Conservation (phyloP, 2,888 invertebrate genomes). For the Papilio demoleus region DNA sequence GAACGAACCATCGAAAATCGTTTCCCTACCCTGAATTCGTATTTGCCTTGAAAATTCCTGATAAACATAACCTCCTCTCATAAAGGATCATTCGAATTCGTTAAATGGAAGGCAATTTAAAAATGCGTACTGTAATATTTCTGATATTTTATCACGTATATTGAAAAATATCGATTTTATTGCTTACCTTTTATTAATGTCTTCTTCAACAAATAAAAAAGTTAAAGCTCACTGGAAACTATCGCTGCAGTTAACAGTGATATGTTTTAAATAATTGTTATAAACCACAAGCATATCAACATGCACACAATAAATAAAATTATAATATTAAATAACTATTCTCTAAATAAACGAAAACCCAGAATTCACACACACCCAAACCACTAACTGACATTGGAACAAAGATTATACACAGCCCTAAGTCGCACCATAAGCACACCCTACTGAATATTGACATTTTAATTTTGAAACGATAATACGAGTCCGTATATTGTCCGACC, state of each 20-base stretch:
- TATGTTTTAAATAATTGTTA: constrained; percentile 12
- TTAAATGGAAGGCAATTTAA: neutral
- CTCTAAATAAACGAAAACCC: constrained; percentile 31
- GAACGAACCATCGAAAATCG: neutral
- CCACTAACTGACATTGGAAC: constrained; percentile 43
- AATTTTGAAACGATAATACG: constrained; percentile 7
- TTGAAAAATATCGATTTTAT: neutral
- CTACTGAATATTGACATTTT: constrained; percentile 1
- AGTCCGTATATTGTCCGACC: too few relatives aligned
- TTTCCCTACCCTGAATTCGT: neutral
- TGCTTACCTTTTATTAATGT: constrained; percentile 31
- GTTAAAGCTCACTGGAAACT: constrained; percentile 9
- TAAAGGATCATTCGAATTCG: neutral
- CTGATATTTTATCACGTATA: neutral
- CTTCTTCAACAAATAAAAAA: constrained; percentile 21
- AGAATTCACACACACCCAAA: constrained; percentile 42
- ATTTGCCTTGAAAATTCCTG: neutral
- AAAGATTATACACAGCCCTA: constrained; percentile 35
- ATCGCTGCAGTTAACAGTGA: neutral
- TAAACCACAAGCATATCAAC: constrained; percentile 35
- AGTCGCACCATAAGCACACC: neutral
- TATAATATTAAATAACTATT: constrained; percentile 31
- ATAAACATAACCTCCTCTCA: constrained; percentile 14
- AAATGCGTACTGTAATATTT: neutral
- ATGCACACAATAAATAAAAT: constrained; percentile 25